Conservation (phyloP, 1,140 invertebrate species). For the Eriosoma lanigerum region DNA sequence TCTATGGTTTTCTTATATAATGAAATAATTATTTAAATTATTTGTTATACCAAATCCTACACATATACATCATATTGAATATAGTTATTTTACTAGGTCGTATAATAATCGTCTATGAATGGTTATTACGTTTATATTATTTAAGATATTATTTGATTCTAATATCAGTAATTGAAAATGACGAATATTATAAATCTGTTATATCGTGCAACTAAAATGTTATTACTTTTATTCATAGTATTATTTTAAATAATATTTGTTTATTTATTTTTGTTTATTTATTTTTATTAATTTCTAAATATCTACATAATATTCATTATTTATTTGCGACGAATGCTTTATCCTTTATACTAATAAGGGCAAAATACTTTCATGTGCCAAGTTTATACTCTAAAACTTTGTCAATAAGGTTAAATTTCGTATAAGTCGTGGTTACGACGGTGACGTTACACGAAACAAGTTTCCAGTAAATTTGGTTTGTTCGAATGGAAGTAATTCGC, state of each 20-base stretch:
- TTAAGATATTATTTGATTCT: no score
- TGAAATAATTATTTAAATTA: no score
- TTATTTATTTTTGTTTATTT: background rate
- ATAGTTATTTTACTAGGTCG: no score
- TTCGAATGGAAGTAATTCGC: slow-evolving; percentile 38
- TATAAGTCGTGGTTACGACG: slow-evolving; percentile 15
- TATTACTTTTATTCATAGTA: background rate
- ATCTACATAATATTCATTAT: slow-evolving; percentile 14
- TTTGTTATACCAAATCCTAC: no score
- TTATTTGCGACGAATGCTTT: background rate
- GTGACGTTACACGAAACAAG: slow-evolving; percentile 31
- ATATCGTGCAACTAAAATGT: no score
- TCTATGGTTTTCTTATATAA: no score
- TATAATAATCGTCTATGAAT: no score
- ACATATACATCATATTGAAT: no score
- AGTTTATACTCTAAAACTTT: slow-evolving; percentile 34
- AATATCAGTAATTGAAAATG: no score
- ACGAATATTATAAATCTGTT: no score
- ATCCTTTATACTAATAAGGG: slow-evolving; percentile 14
- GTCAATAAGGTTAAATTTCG: slow-evolving; percentile 32
- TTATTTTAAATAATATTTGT: background rate
- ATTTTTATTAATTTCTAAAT: no score
- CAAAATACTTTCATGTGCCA: slow-evolving; percentile 29
- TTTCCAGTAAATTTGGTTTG: slow-evolving; percentile 32
- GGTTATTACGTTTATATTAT: no score